Evolutionary conservation across 2,113 vertebrate species (phyloP).

Genomic region (Apodemus sylvaticus): DNA sequence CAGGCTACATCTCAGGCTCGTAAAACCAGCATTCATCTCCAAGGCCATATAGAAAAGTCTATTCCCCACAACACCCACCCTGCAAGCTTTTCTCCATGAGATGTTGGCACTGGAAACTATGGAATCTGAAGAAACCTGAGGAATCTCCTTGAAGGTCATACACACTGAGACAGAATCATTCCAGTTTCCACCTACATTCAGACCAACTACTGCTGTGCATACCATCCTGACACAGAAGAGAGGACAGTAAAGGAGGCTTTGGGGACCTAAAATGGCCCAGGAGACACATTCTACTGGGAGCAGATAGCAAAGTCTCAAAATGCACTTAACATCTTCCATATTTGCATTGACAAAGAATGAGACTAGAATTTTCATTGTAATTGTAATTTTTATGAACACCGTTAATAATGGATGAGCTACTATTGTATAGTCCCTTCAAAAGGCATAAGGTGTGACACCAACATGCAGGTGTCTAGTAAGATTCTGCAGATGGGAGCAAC

Average conservation of each 20-base stretch:
- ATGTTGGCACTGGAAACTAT: background rate
- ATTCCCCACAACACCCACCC: background rate
- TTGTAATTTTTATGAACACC: background rate
- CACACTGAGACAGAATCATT: background rate
- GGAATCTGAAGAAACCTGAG: background rate
- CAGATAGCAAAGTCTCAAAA: background rate
- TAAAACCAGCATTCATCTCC: background rate
- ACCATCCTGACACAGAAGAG: too few species aligned
- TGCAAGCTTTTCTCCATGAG: background rate
- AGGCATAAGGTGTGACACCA: background rate
- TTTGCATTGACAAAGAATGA: background rate
- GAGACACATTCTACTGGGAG: background rate
- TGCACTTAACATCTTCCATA: background rate
- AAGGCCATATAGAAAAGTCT: background rate
- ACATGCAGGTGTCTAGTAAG: background rate
- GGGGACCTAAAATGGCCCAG: background rate
- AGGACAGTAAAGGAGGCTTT: background rate
- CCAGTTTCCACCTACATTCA: background rate
- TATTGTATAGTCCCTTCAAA: background rate
- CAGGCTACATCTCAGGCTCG: background rate
- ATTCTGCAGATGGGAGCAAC: background rate
- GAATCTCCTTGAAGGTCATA: background rate
- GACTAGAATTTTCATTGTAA: background rate
- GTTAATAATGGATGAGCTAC: background rate
- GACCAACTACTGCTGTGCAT: background rate